A percentile compares a stretch with the other conserved stretches of the same genome.
Evolutionary conservation across 1,140 invertebrate species (phyloP).

Genomic region (Rhysida immarginata): DNA sequence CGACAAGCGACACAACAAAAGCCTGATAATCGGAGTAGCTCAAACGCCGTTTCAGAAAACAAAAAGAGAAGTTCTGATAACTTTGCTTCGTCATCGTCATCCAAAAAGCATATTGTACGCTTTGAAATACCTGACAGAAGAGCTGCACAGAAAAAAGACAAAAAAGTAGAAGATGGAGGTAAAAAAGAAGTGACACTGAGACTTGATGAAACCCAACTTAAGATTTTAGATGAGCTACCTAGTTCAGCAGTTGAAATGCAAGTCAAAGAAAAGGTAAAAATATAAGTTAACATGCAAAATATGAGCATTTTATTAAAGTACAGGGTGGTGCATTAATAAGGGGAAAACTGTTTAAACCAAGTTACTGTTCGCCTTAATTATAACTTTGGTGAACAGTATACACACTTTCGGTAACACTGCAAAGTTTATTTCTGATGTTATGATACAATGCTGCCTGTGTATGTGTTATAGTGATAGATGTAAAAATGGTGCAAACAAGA

Average conservation of each 20-base stretch:
- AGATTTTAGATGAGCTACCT: conserved; percentile 70
- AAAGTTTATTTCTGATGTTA: background rate
- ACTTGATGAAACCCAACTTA: conserved; percentile 56
- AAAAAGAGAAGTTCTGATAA: background rate
- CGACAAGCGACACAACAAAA: background rate
- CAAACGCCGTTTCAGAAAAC: conserved; percentile 4
- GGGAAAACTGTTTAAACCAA: no score
- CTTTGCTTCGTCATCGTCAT: background rate
- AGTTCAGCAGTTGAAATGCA: conserved; percentile 88
- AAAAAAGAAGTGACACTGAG: conserved; percentile 43
- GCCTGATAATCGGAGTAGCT: conserved; percentile 4
- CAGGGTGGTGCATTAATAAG: no score
- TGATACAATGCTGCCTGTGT: no score
- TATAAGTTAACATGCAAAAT: no score
- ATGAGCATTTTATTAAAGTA: no score
- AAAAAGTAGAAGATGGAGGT: conserved; percentile 2
- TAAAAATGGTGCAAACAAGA: no score
- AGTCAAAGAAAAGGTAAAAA: conserved; percentile 81
- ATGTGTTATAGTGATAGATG: no score
- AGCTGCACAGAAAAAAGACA: conserved; percentile 3
- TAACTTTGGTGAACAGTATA: no score
- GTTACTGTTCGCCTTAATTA: no score
- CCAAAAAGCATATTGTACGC: conserved; percentile 8
- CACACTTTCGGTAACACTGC: no score
- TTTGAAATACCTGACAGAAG: conserved; percentile 1